phyloP scores from a whole-genome alignment of 1,140 invertebrate genomes.

The Ips typographus region DNA sequence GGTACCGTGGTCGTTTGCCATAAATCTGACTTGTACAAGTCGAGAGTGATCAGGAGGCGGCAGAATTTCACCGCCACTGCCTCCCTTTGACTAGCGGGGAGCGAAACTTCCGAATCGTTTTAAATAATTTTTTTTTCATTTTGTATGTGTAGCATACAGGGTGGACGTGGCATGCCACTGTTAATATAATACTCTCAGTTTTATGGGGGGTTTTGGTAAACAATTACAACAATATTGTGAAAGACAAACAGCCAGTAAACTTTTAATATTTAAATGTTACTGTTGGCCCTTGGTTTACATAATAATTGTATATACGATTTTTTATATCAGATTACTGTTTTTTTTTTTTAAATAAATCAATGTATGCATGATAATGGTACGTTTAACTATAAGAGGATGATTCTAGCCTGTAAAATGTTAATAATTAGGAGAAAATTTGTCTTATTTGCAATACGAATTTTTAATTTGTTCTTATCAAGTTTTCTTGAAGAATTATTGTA shows the following conservation, averaged over 20 bases:
- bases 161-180: slow-evolving; percentile 6
- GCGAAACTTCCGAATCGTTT: slow-evolving; percentile 30
- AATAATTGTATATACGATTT: no score
- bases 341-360: no score
- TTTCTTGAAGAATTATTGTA: no score
- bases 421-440: no score
- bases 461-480: no score
- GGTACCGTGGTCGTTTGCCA: slow-evolving; percentile 60
- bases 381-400: no score
- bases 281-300: no score
- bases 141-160: neutral
- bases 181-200: slow-evolving; percentile 36
- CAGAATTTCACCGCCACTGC: slow-evolving; percentile 60
- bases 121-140: neutral
- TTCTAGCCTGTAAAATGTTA: no score
- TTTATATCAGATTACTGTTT: no score
- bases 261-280: neutral
- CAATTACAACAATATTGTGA: neutral
- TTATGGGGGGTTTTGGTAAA: slow-evolving; percentile 33
- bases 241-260: neutral
- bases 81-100: slow-evolving; percentile 57
- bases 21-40: slow-evolving; percentile 60
- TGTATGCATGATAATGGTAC: no score
- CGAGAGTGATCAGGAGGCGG: slow-evolving; percentile 56
- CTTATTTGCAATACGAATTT: no score